A percentile compares a stretch with the other conserved stretches of the same genome.
These are phyloP conservation scores for Epiblema foenella DNA, from an alignment of 2,888 invertebrate species.

Conservation along the genomic window DNA sequence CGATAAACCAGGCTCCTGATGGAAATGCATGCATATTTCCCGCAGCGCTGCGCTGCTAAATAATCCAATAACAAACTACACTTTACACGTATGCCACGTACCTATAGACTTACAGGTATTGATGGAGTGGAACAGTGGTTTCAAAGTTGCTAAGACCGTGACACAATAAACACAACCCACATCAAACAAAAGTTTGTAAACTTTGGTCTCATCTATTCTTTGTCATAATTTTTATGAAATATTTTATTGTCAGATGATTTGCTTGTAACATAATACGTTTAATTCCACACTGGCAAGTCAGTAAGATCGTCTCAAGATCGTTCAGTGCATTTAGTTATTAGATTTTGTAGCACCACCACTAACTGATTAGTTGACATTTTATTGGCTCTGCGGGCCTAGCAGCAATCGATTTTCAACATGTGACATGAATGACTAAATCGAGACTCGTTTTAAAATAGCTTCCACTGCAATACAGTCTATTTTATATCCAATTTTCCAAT, in stretches of 20 bases:
- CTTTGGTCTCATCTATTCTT: too few species aligned
- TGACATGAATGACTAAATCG: slow-evolving; percentile 8
- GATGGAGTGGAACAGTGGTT: neutral
- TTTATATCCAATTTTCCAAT: slow-evolving; percentile 4
- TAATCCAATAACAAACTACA: slow-evolving; percentile 36
- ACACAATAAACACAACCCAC: too few species aligned
- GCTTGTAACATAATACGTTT: too few species aligned
- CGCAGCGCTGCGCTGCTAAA: slow-evolving; percentile 26
- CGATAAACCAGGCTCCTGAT: slow-evolving; percentile 32
- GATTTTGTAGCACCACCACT: slow-evolving; percentile 10
- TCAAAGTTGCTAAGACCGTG: too few species aligned
- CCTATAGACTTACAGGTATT: neutral
- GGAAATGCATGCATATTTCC: slow-evolving; percentile 37
- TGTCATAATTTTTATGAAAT: too few species aligned
- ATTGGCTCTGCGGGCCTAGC: slow-evolving; percentile 16
- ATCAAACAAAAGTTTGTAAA: too few species aligned
- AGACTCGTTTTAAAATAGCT: slow-evolving; percentile 26
- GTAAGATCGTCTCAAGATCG: neutral
- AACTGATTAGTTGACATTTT: slow-evolving; percentile 30
- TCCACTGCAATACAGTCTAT: neutral
- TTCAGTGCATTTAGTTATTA: slow-evolving; percentile 28
- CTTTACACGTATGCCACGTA: slow-evolving; percentile 18
- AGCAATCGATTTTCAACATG: slow-evolving; percentile 24
- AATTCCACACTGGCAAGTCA: neutral
- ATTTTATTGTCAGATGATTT: too few species aligned